phyloP scores from a whole-genome alignment of 2,888 invertebrate species.

The Acanthopleura granulata region DNA sequence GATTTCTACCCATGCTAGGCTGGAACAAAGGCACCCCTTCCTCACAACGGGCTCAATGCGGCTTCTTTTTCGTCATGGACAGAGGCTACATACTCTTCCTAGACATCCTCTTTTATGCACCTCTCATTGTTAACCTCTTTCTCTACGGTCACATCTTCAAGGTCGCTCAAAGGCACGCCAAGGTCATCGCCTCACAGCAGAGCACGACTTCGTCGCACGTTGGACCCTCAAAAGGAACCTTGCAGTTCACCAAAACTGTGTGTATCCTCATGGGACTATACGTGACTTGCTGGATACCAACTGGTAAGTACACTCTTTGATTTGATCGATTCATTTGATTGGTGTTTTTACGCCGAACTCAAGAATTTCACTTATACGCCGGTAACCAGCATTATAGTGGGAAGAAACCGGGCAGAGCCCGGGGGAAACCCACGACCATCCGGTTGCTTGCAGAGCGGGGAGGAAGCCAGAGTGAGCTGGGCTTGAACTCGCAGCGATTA shows the following conservation, averaged over 20 bases:
- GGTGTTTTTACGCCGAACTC: too few species aligned
- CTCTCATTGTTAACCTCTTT: not conserved
- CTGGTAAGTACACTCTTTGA: slow-evolving; percentile 28
- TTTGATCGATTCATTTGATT: too few species aligned
- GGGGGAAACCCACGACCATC: too few species aligned
- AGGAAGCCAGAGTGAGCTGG: too few species aligned
- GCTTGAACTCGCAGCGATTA: too few species aligned
- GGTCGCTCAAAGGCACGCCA: slow-evolving; percentile 7
- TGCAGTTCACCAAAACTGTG: slow-evolving; percentile 34
- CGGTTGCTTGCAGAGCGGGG: too few species aligned
- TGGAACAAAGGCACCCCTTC: not conserved
- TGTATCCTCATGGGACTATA: slow-evolving; percentile 31
- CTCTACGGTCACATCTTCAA: slow-evolving; percentile 10
- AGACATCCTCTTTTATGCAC: not conserved
- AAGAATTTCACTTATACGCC: too few species aligned
- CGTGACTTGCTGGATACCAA: slow-evolving; percentile 36
- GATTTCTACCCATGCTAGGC: not conserved
- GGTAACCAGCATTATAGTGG: too few species aligned
- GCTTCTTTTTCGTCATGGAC: not conserved
- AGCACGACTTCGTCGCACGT: not conserved
- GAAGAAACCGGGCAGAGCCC: too few species aligned
- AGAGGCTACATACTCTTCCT: not conserved
- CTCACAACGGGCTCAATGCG: not conserved
- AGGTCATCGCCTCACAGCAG: not conserved
- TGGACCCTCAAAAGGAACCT: slow-evolving; percentile 22